Percentiles rank a stretch among this genome's conserved stretches.
phyloP scores from a whole-genome alignment of 2,113 vertebrate genomes.

The Micronycteris hirsuta region DNA sequence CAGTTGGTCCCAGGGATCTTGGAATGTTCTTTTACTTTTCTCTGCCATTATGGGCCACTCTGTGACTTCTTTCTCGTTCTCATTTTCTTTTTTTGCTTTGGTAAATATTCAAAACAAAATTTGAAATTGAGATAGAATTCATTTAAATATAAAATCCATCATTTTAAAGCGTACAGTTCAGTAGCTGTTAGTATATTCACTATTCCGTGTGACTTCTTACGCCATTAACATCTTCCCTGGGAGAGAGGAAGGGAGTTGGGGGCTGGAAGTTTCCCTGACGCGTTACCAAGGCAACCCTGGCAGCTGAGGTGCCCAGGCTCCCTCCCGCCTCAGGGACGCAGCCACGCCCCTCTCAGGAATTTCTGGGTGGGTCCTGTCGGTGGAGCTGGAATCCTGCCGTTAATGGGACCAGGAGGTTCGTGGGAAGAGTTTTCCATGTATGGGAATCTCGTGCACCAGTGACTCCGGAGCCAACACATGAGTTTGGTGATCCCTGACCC shows the following conservation, averaged over 20 bases:
- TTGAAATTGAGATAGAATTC: neutral
- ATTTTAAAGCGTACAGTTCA: neutral
- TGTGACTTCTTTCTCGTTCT: neutral
- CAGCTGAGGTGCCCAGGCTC: neutral
- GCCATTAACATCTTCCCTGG: neutral
- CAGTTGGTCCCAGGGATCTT: neutral
- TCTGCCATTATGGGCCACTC: neutral
- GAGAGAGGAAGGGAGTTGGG: neutral
- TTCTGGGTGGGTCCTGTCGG: neutral
- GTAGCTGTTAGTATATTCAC: neutral
- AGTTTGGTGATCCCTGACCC: neutral
- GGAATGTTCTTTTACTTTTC: neutral
- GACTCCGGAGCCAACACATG: neutral
- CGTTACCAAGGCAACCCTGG: neutral
- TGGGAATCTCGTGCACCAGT: neutral
- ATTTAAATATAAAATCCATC: neutral
- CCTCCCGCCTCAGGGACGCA: neutral
- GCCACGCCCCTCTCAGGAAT: neutral
- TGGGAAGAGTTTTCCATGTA: neutral
- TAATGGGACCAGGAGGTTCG: neutral
- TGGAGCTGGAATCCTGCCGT: neutral
- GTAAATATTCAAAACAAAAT: neutral
- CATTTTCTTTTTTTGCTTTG: neutral
- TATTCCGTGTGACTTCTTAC: neutral
- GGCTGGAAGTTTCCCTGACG: neutral